phyloP scores from a whole-genome alignment of 2,797 vertebrate species.

The Morelia viridis region DNA sequence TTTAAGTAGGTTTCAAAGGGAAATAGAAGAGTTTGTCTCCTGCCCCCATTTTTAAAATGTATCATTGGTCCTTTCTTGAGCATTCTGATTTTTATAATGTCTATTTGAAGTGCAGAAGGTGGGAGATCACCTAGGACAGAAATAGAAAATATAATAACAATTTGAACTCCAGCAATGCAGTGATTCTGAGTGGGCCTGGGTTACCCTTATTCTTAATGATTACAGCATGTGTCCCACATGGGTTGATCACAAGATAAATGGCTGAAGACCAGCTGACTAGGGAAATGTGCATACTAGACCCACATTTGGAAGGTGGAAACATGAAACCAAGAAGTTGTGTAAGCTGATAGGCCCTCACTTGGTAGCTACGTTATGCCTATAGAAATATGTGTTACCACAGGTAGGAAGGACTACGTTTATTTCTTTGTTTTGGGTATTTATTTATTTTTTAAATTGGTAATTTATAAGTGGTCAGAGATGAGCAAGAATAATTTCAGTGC shows the following conservation, averaged over 20 bases:
- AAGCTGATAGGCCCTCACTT: neutral
- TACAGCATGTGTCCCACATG: slow-evolving; percentile 10
- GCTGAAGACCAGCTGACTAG: neutral
- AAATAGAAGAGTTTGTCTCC: neutral
- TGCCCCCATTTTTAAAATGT: slow-evolving; percentile 26
- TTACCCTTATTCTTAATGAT: slow-evolving; percentile 15
- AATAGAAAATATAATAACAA: slow-evolving; percentile 52
- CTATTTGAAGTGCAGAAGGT: slow-evolving; percentile 49
- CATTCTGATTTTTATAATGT: slow-evolving; percentile 42
- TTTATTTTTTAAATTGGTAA: neutral
- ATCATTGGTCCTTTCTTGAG: slow-evolving; percentile 42
- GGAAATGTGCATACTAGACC: neutral
- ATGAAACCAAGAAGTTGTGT: neutral
- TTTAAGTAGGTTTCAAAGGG: slow-evolving; percentile 31
- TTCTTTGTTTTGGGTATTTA: neutral
- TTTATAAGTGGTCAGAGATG: neutral
- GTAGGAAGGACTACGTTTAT: neutral
- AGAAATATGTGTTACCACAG: neutral
- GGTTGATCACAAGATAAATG: neutral
- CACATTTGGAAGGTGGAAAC: too few relatives aligned
- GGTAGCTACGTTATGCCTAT: neutral
- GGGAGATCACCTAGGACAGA: slow-evolving; percentile 40
- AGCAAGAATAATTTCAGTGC: neutral
- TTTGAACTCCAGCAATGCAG: slow-evolving; percentile 49
- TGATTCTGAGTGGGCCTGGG: slow-evolving; percentile 5